A percentile compares a stretch with the other conserved stretches of the same genome.
These are phyloP conservation scores for Neomorphus geoffroyi DNA, from an alignment of 2,797 vertebrate genomes.

Conservation along the genomic window DNA sequence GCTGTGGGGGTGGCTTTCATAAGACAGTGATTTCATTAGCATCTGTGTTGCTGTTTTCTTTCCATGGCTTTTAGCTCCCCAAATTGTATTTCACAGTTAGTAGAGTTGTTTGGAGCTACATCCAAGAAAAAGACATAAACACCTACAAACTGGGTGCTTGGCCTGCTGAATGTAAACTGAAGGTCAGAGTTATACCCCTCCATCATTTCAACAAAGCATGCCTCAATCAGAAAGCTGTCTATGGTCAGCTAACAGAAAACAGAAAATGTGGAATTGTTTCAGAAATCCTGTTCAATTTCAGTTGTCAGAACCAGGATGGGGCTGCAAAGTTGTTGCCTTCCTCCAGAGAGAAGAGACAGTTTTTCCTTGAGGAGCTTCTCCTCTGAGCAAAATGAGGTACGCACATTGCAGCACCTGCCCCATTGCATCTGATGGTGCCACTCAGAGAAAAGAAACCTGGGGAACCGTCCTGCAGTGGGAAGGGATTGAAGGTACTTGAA, in stretches of 20 bases:
- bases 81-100: not conserved
- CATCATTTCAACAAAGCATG: rapidly evolving
- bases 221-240: not conserved
- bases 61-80: not conserved
- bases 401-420: not conserved
- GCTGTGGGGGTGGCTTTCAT: not conserved
- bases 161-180: not conserved
- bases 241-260: not conserved
- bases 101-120: not conserved
- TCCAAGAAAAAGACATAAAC: not conserved
- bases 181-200: not conserved
- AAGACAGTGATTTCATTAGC: not conserved
- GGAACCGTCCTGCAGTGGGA: not conserved
- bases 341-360: not conserved
- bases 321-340: not conserved
- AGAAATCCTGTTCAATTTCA: not conserved
- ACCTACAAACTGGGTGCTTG: not conserved
- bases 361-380: not conserved
- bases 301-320: not conserved
- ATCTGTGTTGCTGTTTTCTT: not conserved
- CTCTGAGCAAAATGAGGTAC: not conserved
- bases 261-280: not conserved
- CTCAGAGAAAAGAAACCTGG: not conserved
- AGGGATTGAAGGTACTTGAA: not conserved
- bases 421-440: not conserved